Evolutionary conservation across 2,888 invertebrate species (phyloP).

Genomic region (Caenorhabditis wallacei): DNA sequence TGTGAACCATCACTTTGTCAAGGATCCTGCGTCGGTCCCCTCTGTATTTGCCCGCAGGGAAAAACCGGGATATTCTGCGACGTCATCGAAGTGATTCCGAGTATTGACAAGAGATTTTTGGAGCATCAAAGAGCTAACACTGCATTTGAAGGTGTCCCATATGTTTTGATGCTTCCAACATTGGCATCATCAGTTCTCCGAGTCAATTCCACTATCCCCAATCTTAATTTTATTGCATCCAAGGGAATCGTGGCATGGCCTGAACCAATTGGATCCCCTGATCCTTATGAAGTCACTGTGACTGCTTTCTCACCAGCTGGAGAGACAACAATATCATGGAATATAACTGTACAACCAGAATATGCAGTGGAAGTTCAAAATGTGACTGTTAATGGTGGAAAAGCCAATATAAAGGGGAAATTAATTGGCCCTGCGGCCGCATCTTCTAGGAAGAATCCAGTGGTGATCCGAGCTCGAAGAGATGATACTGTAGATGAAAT

Average conservation of each 20-base stretch:
- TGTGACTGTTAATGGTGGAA: conserved; percentile 56
- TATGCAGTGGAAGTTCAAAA: conserved; percentile 66
- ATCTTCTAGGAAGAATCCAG: conserved; percentile 34
- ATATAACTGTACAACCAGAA: conserved; percentile 67
- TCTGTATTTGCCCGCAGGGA: conserved; percentile 76
- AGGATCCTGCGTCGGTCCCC: conserved; percentile 76
- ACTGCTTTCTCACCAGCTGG: conserved; percentile 69
- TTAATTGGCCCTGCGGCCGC: conserved; percentile 37
- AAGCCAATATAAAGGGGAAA: conserved; percentile 55
- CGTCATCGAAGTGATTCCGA: conserved; percentile 67
- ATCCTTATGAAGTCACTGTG: conserved; percentile 72
- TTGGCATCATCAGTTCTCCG: conserved; percentile 64
- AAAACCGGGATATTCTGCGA: conserved; percentile 71
- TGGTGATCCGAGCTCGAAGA: conserved; percentile 49
- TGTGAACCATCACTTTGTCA: conserved; percentile 73
- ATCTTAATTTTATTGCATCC: conserved; percentile 69
- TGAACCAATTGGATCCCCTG: conserved; percentile 70
- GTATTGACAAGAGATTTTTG: conserved; percentile 66
- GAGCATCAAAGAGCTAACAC: conserved; percentile 69
- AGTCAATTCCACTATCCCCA: conserved; percentile 70
- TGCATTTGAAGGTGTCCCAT: conserved; percentile 75
- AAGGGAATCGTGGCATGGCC: conserved; percentile 72
- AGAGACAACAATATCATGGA: conserved; percentile 64
- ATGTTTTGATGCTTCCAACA: conserved; percentile 74
- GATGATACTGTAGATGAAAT: conserved; percentile 60